Evolutionary conservation across 2,797 vertebrate genomes (phyloP), one percentile per base, ranked within the genome.

Genomic region (Amniataba percoides): DNA sequence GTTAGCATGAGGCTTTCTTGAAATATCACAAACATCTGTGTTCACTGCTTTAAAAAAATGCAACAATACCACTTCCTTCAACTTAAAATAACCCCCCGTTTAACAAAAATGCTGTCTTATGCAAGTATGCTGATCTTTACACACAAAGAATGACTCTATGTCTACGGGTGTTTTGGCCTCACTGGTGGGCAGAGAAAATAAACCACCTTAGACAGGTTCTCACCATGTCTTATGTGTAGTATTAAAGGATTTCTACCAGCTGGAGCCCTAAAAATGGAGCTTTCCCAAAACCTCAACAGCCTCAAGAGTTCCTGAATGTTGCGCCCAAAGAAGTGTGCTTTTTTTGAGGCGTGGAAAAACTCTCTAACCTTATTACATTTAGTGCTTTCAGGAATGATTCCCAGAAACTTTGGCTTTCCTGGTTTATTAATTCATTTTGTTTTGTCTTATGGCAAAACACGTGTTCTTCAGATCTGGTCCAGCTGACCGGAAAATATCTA

Each of bases 201-300:
- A 85, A 85, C 78, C 62, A 67, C 63, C 58, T 49, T 53, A 45
- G 71, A 82, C 57, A 52, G 77, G 67, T 81, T 80, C 80, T 75
- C 53, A 66, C 75, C 74, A 58, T 58, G 67, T 85, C 80, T 65
- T 77, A 69, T 53, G 75, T 64, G 66, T 21, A 31, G 67, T 53
- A 81, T 85, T 88, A 74, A 82, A 80, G 86, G 73, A 77, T 88
- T 85, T 85, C 55, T 46, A 69, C 36, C 69, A 66, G 69, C 80
- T 76, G 71, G 48, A 36, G 65, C 34, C 34, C 46, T 34, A 53
- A 77, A 83, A 78, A 76, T 74, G 2, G 15, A 71, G 49, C 60
- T 58, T 67, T 59, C 11, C 7, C 18, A 71, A 57, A 82, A 74
- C 14, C 42, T 55, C 45, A 43, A 67, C 49, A 72, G 56, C 62